Evolutionary conservation across 2,888 invertebrate genomes (phyloP).

Genomic region (Rambutsinella grinnellia): DNA sequence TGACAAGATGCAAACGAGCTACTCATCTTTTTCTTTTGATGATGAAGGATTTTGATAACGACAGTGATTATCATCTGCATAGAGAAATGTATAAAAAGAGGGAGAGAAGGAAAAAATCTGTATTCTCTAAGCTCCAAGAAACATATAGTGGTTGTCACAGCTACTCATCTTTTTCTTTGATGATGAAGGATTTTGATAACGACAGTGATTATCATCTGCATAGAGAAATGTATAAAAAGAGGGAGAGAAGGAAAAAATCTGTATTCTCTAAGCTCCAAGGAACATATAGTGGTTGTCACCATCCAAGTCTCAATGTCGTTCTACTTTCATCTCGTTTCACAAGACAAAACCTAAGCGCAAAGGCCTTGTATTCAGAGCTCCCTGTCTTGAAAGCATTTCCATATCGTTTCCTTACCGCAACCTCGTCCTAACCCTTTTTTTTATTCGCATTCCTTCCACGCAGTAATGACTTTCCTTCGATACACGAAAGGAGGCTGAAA

Average conservation of each 20-base stretch:
- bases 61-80: not conserved
- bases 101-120: no score
- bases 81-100: no score
- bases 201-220: not conserved
- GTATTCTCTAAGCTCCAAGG: no score
- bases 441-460: not conserved
- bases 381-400: constrained; percentile 9
- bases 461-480: not conserved
- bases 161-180: no score
- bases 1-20: not conserved
- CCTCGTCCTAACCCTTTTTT: not conserved
- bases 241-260: no score
- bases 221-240: no score
- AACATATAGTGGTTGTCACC: not conserved
- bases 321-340: not conserved
- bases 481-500: no score
- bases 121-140: no score
- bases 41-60: not conserved
- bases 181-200: not conserved
- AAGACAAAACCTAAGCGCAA: not conserved
- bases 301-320: not conserved
- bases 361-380: no score
- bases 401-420: not conserved
- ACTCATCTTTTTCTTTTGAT: not conserved
- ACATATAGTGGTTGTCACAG: no score